Evolutionary conservation across 2,888 invertebrate genomes (phyloP), one percentile per base, ranked within the genome.

Genomic region (Hipparchia sbordonii): DNA sequence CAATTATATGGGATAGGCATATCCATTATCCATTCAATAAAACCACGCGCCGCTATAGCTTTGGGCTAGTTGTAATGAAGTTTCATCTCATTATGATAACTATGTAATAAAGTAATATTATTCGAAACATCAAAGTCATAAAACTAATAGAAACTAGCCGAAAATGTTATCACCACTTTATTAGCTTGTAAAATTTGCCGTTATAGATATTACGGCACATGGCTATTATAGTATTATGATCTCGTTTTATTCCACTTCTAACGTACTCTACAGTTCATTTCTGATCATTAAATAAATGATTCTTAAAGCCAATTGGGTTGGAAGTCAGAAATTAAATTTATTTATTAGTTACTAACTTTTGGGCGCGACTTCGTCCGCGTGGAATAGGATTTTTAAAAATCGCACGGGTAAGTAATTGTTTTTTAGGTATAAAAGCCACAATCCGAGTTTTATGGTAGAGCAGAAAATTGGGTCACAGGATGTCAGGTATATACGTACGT

Each of bases 91-190:
- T 48, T 48, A 48, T 48, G 10, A 62, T 62, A 62, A 63, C 48
- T 63, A 48, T 1, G 46, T 62, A 48, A 61, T 46, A 46, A 7
- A 61, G 3, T 59, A 46, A 68, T 33, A 48, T 68, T 48, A 68
- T 57, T 10, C 45, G 52, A n/a, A 9, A 8, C 61, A 46, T 63
- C 57, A 48, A 57, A 57, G 13, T 46, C 69, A 13, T 61, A 61
- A 52, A 70, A 67, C 57, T 67, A 13, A 33, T 63, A 51, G 23
- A 65, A 46, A 67, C 67, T 67, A 46, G 46, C 67, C 67, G 56
- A 67, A 67, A 67, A 56, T 67, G 57, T 67, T 67, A 67, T 56
- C 67, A 10, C 46, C 67, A 46, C 57, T 67, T 67, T 67, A 57
- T 57, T 57, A 57, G 67, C 46, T 45, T 67, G 45, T 67, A 67